Evolutionary conservation across 1,140 invertebrate species (phyloP).

Genomic region (Heliothis subflexa): DNA sequence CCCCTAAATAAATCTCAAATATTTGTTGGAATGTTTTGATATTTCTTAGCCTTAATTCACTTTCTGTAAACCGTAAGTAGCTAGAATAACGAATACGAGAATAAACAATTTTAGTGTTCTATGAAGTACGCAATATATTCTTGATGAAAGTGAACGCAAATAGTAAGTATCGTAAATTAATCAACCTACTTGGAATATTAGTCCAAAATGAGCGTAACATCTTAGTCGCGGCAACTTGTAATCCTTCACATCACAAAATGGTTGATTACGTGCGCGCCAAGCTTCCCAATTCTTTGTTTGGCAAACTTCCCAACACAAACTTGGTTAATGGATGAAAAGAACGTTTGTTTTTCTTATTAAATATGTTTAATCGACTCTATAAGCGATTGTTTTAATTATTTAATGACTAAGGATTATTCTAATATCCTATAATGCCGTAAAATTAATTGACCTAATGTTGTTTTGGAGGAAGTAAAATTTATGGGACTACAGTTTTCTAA

Average conservation of each 20-base stretch:
- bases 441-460: constrained; percentile 33
- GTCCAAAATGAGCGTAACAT: constrained; percentile 37
- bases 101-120: background rate
- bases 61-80: background rate
- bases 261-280: constrained; percentile 46
- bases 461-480: constrained; percentile 15
- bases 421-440: constrained; percentile 24
- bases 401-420: constrained; percentile 34
- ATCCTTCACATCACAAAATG: constrained; percentile 49
- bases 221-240: constrained; percentile 45
- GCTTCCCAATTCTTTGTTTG: constrained; percentile 49
- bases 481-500: constrained; percentile 28
- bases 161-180: constrained; percentile 31
- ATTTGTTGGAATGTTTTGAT: background rate
- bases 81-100: background rate
- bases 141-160: constrained; percentile 22
- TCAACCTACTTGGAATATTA: constrained; percentile 39
- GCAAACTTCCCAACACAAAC: constrained; percentile 46
- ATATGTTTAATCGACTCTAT: constrained; percentile 33
- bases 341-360: constrained; percentile 43
- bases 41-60: background rate
- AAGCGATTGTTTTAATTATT: constrained; percentile 36
- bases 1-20: constrained; percentile 1
- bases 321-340: constrained; percentile 40
- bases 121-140: background rate